Conservation (phyloP, 2,888 invertebrate species). For the Scaptodrosophila latifasciaeformis region DNA sequence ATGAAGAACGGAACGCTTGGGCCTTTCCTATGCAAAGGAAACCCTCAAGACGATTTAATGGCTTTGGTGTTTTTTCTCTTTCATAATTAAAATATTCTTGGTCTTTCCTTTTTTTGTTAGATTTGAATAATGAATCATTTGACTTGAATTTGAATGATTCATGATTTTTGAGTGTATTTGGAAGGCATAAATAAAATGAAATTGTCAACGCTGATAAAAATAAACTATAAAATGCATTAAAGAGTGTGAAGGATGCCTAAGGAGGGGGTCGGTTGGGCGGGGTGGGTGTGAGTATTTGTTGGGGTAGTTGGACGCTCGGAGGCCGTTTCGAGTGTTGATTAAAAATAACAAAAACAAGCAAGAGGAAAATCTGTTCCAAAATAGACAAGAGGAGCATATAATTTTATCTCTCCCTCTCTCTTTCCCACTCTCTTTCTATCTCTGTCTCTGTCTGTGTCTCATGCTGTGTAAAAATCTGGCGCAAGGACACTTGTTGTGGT, state of each 20-base stretch:
- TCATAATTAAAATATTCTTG: constrained; percentile 42
- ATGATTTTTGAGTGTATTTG: too few relatives aligned
- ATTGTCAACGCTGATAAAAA: constrained; percentile 38
- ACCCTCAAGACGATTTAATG: background rate
- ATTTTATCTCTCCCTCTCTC: background rate
- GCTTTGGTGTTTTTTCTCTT: constrained; percentile 9
- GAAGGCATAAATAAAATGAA: too few relatives aligned
- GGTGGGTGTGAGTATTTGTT: background rate
- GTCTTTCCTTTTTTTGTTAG: too few relatives aligned
- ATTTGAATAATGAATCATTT: constrained; percentile 51
- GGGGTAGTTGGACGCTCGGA: background rate
- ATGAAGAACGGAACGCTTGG: constrained; percentile 1
- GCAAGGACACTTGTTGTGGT: constrained; percentile 53
- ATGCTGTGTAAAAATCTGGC: constrained; percentile 41
- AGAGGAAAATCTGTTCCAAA: constrained; percentile 53
- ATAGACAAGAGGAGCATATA: constrained; percentile 25
- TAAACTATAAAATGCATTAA: constrained; percentile 31
- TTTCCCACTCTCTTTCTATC: background rate
- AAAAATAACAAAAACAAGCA: background rate
- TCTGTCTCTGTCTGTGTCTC: too few relatives aligned
- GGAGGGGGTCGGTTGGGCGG: background rate
- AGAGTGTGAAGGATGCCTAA: too few relatives aligned
- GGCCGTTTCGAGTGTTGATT: constrained; percentile 1
- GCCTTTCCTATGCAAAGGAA: too few relatives aligned
- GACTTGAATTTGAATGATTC: constrained; percentile 12